Percentiles rank a stretch among this genome's conserved stretches.
phyloP scores from a whole-genome alignment of 2,888 invertebrate species.

The Plagodis dolabraria region DNA sequence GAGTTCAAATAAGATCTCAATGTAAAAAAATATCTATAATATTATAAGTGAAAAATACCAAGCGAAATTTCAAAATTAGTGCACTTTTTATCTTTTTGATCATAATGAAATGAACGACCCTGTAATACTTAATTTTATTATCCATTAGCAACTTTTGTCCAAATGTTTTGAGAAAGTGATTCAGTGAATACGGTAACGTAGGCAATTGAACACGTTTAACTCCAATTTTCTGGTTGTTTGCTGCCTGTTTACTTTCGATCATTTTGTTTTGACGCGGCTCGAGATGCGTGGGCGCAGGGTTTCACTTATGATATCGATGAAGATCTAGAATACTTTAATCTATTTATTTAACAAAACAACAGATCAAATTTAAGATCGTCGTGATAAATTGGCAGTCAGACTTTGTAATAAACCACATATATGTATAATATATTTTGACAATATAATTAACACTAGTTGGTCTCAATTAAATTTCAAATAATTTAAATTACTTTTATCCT shows the following conservation, averaged over 20 bases:
- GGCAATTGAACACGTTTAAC: conserved; percentile 15
- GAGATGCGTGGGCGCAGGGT: conserved; percentile 7
- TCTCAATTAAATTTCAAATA: too few species aligned
- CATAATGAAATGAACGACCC: neutral
- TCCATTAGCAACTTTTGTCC: neutral
- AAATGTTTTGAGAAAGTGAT: conserved; percentile 16
- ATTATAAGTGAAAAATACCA: too few species aligned
- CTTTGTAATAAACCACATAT: too few species aligned
- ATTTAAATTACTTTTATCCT: too few species aligned
- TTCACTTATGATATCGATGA: neutral
- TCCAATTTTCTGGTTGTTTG: conserved; percentile 27
- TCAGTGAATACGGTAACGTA: conserved; percentile 6
- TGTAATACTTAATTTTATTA: neutral
- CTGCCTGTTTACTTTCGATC: conserved; percentile 51
- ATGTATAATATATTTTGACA: too few species aligned
- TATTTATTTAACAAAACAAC: neutral
- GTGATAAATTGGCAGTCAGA: too few species aligned
- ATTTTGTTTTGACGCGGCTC: conserved; percentile 22
- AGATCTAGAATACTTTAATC: neutral
- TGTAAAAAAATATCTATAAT: too few species aligned
- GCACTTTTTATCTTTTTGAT: too few species aligned
- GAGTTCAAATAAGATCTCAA: too few species aligned
- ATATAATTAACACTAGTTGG: too few species aligned
- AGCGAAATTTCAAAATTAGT: too few species aligned
- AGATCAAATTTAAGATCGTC: too few species aligned